Evolutionary conservation across 2,797 vertebrate genomes (phyloP).

Genomic region (Pempheris klunzingeri): DNA sequence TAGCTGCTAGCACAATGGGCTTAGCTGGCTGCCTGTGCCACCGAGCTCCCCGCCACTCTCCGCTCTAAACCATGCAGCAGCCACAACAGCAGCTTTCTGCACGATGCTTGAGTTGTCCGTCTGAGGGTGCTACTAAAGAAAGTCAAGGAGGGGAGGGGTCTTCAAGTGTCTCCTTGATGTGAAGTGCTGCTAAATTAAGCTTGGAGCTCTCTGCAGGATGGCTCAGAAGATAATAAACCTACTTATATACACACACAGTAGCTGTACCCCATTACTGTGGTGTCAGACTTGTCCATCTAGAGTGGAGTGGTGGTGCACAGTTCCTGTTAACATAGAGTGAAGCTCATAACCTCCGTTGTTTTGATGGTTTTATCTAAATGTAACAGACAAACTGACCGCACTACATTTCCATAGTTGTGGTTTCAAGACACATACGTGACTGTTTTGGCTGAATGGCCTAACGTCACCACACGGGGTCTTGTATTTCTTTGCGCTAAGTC

Average conservation of each 20-base stretch:
- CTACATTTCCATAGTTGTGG: too few relatives aligned
- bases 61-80: slow-evolving; percentile 23
- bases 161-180: slow-evolving; percentile 80
- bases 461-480: not conserved
- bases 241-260: slow-evolving; percentile 34
- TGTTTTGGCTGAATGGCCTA: not conserved
- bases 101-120: slow-evolving; percentile 44
- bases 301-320: not conserved
- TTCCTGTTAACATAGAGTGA: not conserved
- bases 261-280: slow-evolving; percentile 18
- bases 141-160: slow-evolving; percentile 75
- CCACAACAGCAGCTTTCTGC: slow-evolving; percentile 28
- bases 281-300: slow-evolving; percentile 34
- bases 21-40: slow-evolving; percentile 3
- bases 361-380: not conserved
- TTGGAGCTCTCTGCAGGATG: slow-evolving; percentile 53
- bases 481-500: not conserved
- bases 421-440: not conserved
- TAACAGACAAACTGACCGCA: not conserved
- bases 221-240: slow-evolving; percentile 64
- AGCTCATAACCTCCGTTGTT: not conserved
- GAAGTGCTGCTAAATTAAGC: slow-evolving; percentile 80
- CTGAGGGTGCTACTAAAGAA: slow-evolving; percentile 69
- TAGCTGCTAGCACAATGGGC: slow-evolving; percentile 14
- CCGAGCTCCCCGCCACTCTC: slow-evolving; percentile 4